Evolutionary conservation across 2,888 invertebrate genomes (phyloP).

Genomic region (Acanthosepion pharaonis): DNA sequence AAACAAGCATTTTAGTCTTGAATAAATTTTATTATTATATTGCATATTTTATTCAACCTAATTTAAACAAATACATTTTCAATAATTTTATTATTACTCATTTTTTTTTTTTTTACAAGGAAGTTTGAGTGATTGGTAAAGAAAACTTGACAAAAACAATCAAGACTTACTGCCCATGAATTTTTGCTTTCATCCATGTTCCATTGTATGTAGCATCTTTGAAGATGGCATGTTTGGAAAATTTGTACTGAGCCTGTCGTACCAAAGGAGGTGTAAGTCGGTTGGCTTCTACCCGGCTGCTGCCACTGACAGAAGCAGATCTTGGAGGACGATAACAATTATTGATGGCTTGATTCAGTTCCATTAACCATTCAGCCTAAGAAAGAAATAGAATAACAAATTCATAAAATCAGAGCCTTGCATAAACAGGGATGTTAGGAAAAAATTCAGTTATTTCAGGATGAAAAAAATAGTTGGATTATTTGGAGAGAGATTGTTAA

Average conservation of each 20-base stretch:
- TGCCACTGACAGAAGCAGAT: constrained; percentile 77
- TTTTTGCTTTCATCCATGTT: constrained; percentile 86
- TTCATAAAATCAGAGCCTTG: background rate
- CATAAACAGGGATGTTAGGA: background rate
- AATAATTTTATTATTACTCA: no score
- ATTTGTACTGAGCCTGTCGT: constrained; percentile 83
- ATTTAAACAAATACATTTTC: no score
- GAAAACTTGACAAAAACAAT: no score
- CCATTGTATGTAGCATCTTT: constrained; percentile 87
- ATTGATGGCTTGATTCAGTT: constrained; percentile 84
- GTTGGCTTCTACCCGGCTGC: constrained; percentile 58
- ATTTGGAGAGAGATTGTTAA: no score
- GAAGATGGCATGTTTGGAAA: constrained; percentile 82
- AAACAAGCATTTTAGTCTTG: no score
- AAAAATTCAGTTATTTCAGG: background rate
- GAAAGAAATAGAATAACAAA: constrained; percentile 40
- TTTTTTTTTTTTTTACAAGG: no score
- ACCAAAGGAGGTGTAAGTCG: constrained; percentile 82
- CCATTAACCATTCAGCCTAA: constrained; percentile 77
- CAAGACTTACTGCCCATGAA: constrained; percentile 82
- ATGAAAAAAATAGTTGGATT: no score
- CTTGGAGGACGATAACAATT: constrained; percentile 76
- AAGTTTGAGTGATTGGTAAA: no score
- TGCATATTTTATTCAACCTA: no score
- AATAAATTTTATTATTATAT: no score